phyloP scores from a whole-genome alignment of 2,797 vertebrate species.

The Apogon talboti region DNA sequence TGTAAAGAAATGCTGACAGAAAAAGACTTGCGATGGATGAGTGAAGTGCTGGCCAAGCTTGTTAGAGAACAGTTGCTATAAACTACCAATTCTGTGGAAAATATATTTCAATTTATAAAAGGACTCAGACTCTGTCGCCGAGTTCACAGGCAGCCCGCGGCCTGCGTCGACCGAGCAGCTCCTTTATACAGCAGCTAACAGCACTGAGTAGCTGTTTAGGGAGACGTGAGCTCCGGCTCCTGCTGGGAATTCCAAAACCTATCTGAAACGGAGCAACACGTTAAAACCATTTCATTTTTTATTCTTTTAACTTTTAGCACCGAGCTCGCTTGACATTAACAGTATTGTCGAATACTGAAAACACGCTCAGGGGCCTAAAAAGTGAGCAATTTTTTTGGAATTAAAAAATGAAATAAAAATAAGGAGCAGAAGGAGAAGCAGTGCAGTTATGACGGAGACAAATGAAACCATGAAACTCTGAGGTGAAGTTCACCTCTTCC shows the following conservation, averaged over 20 bases:
- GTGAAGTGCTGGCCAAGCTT: constrained; percentile 4
- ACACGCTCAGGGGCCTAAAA: not conserved
- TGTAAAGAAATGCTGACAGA: constrained; percentile 17
- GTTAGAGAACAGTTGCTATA: not conserved
- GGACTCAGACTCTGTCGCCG: not conserved
- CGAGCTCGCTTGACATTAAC: constrained; percentile 11
- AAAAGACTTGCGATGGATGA: constrained; percentile 3
- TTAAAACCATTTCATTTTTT: constrained; percentile 19
- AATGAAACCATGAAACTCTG: not conserved
- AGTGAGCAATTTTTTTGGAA: not conserved
- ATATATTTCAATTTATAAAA: constrained; percentile 5
- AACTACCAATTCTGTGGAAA: constrained; percentile 4
- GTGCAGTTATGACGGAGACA: not conserved
- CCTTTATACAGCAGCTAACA: constrained; percentile 25
- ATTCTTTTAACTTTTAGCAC: not conserved
- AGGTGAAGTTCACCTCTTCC: no score
- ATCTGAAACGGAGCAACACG: constrained; percentile 23
- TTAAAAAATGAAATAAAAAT: constrained; percentile 6
- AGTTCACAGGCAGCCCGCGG: constrained; percentile 11
- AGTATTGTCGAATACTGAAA: constrained; percentile 15
- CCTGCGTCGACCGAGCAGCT: constrained; percentile 5
- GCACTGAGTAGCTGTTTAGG: constrained; percentile 46
- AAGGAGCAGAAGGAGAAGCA: constrained; percentile 1
- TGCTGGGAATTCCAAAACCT: constrained; percentile 32
- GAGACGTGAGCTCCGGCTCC: constrained; percentile 28